Evolutionary conservation across 2,797 vertebrate genomes (phyloP), one percentile per base, ranked within the genome.

Genomic region (Gastrophryne carolinensis): DNA sequence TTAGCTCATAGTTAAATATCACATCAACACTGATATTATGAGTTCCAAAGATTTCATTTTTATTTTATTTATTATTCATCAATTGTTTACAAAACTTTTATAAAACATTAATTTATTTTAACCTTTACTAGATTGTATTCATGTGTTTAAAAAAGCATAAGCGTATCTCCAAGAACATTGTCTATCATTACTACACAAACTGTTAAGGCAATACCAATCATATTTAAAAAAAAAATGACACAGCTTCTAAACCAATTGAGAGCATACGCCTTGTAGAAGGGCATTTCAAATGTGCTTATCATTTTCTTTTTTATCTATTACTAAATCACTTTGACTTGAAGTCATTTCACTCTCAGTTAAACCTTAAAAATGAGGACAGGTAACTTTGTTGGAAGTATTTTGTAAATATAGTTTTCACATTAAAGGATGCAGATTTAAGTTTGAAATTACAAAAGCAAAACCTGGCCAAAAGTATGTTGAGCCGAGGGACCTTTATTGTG

Each of bases 81-180:
- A n/a, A n/a, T n/a, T n/a, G n/a, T n/a, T n/a, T n/a, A n/a, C n/a
- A n/a, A n/a, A n/a, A n/a, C n/a, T n/a, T n/a, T n/a, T n/a, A n/a
- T n/a, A n/a, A n/a, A n/a, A n/a, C n/a, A n/a, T n/a, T n/a, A 44
- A 8, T 2, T 17, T 68, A 8, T 24, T 54, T 32, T 54, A 5
- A 24, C 5, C 21, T 1, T 57, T 23, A 37, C 32, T 29, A 37
- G 53, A 61, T 75, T 26, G 62, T 68, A 75, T 44, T 52, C 23
- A 60, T 75, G 68, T 75, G 19, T 17, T 67, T 52, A 44, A 77
- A 57, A 64, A 39, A 23, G 37, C 60, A 37, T 50, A 39, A 50
- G 49, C n/a, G 35, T 56, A 10, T 12, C 30, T 58, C 63, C 37
- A 64, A 30, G 30, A 58, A 78, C 60, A 78, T 72, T 57, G 35